phyloP scores from a whole-genome alignment of 2,888 invertebrate genomes.

The Theodoxus fluviatilis region DNA sequence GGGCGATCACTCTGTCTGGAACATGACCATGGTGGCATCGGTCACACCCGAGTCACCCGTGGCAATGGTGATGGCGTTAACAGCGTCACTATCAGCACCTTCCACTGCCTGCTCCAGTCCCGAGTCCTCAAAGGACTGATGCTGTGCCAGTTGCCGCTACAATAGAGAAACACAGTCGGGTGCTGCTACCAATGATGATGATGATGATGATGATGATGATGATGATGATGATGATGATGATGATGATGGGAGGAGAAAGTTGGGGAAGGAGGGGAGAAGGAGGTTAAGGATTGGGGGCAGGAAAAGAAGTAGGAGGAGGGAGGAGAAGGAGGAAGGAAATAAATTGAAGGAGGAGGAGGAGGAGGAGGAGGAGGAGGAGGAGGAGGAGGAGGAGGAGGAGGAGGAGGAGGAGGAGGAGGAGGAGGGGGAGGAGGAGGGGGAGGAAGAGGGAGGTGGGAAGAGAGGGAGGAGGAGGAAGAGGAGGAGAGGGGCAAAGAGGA shows the following conservation, averaged over 20 bases:
- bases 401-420: not conserved
- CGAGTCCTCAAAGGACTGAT: not conserved
- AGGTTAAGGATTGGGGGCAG: no score
- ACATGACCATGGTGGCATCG: not conserved
- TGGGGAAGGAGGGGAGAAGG: no score
- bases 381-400: not conserved
- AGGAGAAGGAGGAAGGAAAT: not conserved
- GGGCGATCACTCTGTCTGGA: slow-evolving; percentile 16
- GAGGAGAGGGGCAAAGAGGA: not conserved
- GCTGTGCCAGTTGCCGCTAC: not conserved
- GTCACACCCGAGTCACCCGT: no score
- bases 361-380: not conserved
- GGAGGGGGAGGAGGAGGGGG: not conserved
- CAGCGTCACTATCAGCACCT: no score
- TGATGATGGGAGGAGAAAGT: no score
- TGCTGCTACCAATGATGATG: not conserved
- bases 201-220: no score
- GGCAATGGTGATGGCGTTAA: no score
- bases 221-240: no score
- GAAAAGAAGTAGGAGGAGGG: not conserved
- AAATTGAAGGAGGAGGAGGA: not conserved
- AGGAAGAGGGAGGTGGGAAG: not conserved
- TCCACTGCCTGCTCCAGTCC: no score
- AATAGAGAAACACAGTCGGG: not conserved
- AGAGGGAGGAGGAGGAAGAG: not conserved